These are phyloP conservation scores for Pardalotus punctatus DNA, from an alignment of 2,113 vertebrate genomes.

Conservation along the genomic window DNA sequence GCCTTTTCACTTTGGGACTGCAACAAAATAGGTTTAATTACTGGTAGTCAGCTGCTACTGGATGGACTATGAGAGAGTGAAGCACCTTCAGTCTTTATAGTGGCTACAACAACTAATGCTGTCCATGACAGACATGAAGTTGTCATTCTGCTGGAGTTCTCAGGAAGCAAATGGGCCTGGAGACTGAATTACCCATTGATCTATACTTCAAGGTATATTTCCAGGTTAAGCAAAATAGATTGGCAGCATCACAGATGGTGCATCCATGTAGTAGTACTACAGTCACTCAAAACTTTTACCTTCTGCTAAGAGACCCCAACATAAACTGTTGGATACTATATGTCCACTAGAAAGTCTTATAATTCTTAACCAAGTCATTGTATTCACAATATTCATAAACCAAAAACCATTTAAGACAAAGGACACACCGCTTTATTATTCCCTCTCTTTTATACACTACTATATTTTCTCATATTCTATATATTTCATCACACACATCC, in stretches of 20 bases:
- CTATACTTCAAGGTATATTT: background rate
- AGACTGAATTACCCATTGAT: background rate
- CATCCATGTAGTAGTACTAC: background rate
- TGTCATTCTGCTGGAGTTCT: background rate
- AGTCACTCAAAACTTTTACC: background rate
- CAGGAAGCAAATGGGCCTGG: background rate
- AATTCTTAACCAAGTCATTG: background rate
- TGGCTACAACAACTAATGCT: background rate
- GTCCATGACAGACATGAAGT: background rate
- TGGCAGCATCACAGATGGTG: background rate
- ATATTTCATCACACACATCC: accelerated
- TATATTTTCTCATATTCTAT: background rate
- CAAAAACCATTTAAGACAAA: background rate
- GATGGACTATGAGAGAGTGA: background rate
- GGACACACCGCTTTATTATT: background rate
- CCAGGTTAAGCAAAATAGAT: background rate
- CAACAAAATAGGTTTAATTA: slow-evolving; percentile 26
- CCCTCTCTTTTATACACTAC: background rate
- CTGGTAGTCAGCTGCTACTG: background rate
- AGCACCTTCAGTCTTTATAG: background rate
- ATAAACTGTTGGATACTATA: background rate
- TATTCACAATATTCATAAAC: background rate
- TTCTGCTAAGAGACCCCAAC: background rate
- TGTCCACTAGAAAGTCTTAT: background rate
- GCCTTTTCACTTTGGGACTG: slow-evolving; percentile 89